Conservation (phyloP, 35 echinoderm and acorn worm species). For the Nesometra sesokonis region DNA sequence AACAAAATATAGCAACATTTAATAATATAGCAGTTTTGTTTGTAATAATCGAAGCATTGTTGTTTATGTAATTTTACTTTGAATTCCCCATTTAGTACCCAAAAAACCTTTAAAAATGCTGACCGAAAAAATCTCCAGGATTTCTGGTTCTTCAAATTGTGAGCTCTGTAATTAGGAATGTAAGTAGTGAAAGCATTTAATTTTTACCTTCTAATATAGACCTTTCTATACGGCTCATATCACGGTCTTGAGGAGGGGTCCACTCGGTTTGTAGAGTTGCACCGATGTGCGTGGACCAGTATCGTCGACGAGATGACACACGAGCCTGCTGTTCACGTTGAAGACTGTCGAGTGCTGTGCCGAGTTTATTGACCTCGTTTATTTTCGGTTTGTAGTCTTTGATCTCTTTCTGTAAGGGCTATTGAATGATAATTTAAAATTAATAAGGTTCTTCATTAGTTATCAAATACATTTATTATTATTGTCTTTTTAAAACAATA, state of each 20-base stretch:
- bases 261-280: slow-evolving; percentile 81
- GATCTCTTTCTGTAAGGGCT: slow-evolving; percentile 92
- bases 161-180: too few relatives aligned
- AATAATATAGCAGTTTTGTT: too few relatives aligned
- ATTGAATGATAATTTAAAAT: neutral
- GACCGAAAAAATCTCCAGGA: too few relatives aligned
- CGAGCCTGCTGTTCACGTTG: slow-evolving; percentile 53
- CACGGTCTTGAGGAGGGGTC: slow-evolving; percentile 29
- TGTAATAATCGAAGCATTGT: too few relatives aligned
- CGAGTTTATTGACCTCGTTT: slow-evolving; percentile 87
- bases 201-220: neutral
- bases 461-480: too few relatives aligned
- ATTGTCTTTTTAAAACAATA: too few relatives aligned
- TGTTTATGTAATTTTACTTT: too few relatives aligned
- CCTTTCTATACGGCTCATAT: neutral
- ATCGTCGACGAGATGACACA: slow-evolving; percentile 62
- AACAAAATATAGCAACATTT: too few relatives aligned
- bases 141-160: too few relatives aligned
- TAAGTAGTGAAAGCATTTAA: too few relatives aligned
- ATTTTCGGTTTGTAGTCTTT: slow-evolving; percentile 88
- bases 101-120: neutral
- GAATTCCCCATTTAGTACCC: neutral
- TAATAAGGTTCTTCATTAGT: too few relatives aligned
- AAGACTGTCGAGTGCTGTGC: slow-evolving; percentile 70
- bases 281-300: slow-evolving; percentile 90